These are phyloP conservation scores for Drosophila truncata DNA, from an alignment of 1,140 invertebrate species.

Conservation along the genomic window DNA sequence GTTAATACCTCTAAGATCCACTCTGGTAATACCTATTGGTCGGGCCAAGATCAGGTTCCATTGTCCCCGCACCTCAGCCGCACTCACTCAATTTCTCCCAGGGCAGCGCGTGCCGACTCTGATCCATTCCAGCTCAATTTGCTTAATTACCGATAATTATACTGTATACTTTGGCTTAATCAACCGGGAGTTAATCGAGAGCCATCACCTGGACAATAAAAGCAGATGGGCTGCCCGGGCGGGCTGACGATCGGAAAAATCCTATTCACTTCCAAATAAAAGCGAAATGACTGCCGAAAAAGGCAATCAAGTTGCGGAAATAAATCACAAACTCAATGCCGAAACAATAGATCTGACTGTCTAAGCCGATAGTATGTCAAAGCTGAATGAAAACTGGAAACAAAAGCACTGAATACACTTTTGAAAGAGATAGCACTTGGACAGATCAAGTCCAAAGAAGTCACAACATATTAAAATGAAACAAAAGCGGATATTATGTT, in stretches of 20 bases:
- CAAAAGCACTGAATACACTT: constrained; percentile 7
- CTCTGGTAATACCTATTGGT: constrained; percentile 39
- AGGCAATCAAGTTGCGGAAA: constrained; percentile 37
- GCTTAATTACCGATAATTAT: constrained; percentile 60
- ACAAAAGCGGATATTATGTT: neutral
- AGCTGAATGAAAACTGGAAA: constrained; percentile 33
- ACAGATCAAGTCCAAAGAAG: constrained; percentile 11
- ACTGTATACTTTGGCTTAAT: constrained; percentile 41
- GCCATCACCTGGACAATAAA: constrained; percentile 25
- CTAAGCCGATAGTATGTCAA: constrained; percentile 34
- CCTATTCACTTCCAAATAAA: constrained; percentile 15
- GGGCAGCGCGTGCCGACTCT: constrained; percentile 48
- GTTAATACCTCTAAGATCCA: constrained; percentile 29
- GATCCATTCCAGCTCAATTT: constrained; percentile 38
- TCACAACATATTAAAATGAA: neutral
- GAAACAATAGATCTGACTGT: constrained; percentile 36
- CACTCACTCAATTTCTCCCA: constrained; percentile 44
- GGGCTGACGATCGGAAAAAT: constrained; percentile 17
- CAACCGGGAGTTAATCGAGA: constrained; percentile 21
- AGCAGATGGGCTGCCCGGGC: constrained; percentile 17
- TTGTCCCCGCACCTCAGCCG: constrained; percentile 26
- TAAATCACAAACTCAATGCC: constrained; percentile 52
- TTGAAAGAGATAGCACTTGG: constrained; percentile 17
- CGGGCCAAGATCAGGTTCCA: constrained; percentile 53
- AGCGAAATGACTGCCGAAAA: constrained; percentile 27